Conservation (phyloP, 2,797 vertebrate species). For the Nyctibius grandis region DNA sequence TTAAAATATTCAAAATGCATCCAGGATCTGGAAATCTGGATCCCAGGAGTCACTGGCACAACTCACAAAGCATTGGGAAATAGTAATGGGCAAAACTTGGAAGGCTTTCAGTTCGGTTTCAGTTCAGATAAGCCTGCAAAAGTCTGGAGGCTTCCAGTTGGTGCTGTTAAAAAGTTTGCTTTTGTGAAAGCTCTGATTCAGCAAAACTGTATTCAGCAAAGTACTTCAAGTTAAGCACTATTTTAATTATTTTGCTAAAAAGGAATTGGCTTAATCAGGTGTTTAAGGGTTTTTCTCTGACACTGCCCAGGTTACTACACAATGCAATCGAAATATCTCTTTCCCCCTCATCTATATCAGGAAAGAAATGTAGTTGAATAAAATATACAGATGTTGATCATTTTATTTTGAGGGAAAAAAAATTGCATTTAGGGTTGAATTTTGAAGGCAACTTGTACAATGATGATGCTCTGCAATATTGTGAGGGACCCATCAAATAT, state of each 20-base stretch:
- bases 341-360: background rate
- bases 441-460: background rate
- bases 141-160: background rate
- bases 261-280: background rate
- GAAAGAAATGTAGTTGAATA: background rate
- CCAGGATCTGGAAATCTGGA: constrained; percentile 24
- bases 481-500: background rate
- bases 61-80: constrained; percentile 25
- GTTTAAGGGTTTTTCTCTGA: background rate
- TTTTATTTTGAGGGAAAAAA: background rate
- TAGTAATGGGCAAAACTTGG: constrained; percentile 27
- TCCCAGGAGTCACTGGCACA: constrained; percentile 20
- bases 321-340: background rate
- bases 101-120: background rate
- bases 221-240: background rate
- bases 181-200: constrained; percentile 26
- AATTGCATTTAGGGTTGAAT: background rate
- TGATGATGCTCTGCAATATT: background rate
- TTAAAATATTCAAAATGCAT: constrained; percentile 47
- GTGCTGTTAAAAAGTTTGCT: background rate
- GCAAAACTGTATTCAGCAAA: background rate
- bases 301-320: background rate
- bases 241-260: background rate
- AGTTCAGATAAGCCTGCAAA: constrained; percentile 20
- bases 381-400: background rate